These are phyloP conservation scores for Thecocarcelia acutangulata DNA, from an alignment of 2,888 invertebrate species.

Conservation along the genomic window DNA sequence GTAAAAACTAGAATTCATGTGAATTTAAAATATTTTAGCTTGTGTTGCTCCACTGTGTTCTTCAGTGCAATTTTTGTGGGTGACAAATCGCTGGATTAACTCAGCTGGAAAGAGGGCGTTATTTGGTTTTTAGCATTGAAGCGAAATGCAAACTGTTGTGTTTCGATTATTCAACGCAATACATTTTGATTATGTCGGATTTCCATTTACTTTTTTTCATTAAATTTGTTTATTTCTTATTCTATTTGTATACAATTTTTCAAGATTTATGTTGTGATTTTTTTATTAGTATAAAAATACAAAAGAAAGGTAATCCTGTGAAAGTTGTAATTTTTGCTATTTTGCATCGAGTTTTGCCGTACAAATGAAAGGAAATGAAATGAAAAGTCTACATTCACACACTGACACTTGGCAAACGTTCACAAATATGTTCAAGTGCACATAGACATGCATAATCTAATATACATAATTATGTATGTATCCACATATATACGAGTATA, in stretches of 20 bases:
- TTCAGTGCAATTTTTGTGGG: slow-evolving; percentile 44
- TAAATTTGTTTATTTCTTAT: slow-evolving; percentile 48
- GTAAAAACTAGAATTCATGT: no score
- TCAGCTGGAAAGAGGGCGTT: slow-evolving; percentile 60
- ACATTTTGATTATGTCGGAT: slow-evolving; percentile 59
- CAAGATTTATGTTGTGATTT: not conserved
- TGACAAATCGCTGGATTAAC: slow-evolving; percentile 63
- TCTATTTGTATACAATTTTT: slow-evolving; percentile 12
- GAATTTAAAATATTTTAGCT: no score
- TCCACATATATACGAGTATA: not conserved
- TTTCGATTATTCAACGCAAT: slow-evolving; percentile 54
- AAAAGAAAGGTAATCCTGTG: slow-evolving; percentile 11
- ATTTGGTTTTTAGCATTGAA: slow-evolving; percentile 25
- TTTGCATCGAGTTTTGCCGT: slow-evolving; percentile 32
- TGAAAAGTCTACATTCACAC: not conserved
- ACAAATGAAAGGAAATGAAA: slow-evolving; percentile 30
- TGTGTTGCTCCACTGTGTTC: slow-evolving; percentile 41
- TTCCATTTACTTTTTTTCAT: slow-evolving; percentile 11
- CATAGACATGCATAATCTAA: slow-evolving; percentile 51
- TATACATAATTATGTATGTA: not conserved
- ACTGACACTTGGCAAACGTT: not conserved
- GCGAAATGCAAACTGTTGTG: slow-evolving; percentile 38
- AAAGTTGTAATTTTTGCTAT: slow-evolving; percentile 48
- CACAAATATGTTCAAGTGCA: not conserved
- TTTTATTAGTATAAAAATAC: slow-evolving; percentile 13